Conservation (phyloP, 64 coral and sea anemone species). For the Montipora foliosa region DNA sequence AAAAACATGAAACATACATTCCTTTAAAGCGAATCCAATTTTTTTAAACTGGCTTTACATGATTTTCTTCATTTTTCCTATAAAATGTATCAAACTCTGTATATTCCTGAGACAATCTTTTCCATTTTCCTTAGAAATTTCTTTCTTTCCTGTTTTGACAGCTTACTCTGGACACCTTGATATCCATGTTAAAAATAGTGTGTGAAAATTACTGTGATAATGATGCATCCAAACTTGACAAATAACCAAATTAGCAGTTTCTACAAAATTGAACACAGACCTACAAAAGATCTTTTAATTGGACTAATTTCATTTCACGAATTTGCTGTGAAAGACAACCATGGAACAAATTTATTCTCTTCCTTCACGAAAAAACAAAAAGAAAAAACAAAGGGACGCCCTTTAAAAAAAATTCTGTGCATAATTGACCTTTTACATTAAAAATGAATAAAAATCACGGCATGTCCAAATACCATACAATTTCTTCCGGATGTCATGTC, state of each 20-base stretch:
- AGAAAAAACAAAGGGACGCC: not conserved
- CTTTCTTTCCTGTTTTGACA: not conserved
- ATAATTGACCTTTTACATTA: not conserved
- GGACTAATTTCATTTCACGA: not conserved
- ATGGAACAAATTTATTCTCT: not conserved
- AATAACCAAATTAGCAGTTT: not conserved
- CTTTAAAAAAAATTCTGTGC: no score
- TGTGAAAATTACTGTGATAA: not conserved
- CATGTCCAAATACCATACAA: constrained; percentile 28
- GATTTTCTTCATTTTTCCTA: no score
- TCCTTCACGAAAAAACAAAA: not conserved
- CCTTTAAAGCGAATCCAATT: no score
- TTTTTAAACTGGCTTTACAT: no score
- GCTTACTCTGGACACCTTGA: not conserved
- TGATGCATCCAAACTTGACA: not conserved
- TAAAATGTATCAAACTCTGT: no score
- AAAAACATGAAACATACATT: no score
- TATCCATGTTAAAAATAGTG: not conserved
- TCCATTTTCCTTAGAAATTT: not conserved
- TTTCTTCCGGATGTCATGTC: constrained; percentile 49
- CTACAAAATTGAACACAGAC: no score
- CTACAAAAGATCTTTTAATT: not conserved
- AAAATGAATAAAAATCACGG: constrained; percentile 24
- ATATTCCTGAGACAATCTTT: not conserved
- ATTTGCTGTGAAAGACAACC: not conserved